Evolutionary conservation across 2,888 invertebrate species (phyloP), one percentile per base, ranked within the genome.

Genomic region (Belgica antarctica): DNA sequence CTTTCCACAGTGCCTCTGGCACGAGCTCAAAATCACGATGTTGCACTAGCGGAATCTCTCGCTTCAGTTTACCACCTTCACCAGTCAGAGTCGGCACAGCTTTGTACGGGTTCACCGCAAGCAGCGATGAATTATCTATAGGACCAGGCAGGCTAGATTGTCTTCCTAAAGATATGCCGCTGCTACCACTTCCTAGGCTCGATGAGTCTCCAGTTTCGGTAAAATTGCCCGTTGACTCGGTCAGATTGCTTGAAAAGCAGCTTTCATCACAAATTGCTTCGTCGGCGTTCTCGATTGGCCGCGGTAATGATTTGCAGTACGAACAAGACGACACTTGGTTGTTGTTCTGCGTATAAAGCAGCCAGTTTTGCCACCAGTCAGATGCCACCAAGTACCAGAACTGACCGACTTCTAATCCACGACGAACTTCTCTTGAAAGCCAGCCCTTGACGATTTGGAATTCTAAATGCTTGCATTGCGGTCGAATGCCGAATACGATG

Each of bases 351-450:
- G 89, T 86, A 80, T 92, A 88, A 46, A 85, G 84, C 70, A 83
- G 80, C 95, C 94, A 95, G 12, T 82, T 81, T 72, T 85, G 85
- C 94, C 94, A 95, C 95, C 95, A 95, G 74, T 89, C 89, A 59
- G 88, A 86, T 1, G 88, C 85, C 71, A 94, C 85, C 72, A 95
- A 84, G 83, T 93, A 94, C 93, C 94, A 94, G 80, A 92, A 89
- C 80, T 94, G 92, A 0, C 92, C 93, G 70, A 89, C 86, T 59
- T 86, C 81, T 76, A 89, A 87, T 0, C 92, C 90, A 59, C 90
- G 84, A 61, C 85, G 82, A 73, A 88, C 87, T 77, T 91, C 92
- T 47, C 94, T 84, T 1, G 87, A 84, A 72, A 94, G 77, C 94
- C 94, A 95, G 1, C 90, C 89, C 72, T 87, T 84, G 10, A 89